Percentiles rank a stretch among this genome's conserved stretches.
Evolutionary conservation across 2,888 invertebrate genomes (phyloP).

Genomic region (Saturnia pavonia): DNA sequence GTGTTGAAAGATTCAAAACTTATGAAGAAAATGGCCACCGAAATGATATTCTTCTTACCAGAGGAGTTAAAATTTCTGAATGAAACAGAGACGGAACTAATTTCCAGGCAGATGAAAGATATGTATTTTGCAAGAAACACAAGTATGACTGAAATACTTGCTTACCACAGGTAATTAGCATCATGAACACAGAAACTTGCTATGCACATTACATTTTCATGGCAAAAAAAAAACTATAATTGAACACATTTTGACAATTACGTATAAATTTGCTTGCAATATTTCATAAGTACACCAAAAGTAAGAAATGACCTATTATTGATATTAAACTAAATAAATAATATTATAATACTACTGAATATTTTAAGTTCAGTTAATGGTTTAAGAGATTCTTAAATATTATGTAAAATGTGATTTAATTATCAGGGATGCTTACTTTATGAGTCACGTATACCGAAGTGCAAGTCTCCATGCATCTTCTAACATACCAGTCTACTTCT

Average conservation of each 20-base stretch:
- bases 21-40: slow-evolving; percentile 38
- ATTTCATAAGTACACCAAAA: not conserved
- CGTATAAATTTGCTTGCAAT: not conserved
- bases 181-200: not conserved
- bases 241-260: not conserved
- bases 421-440: slow-evolving; percentile 68
- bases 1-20: slow-evolving; percentile 46
- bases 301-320: not conserved
- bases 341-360: no score
- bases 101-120: slow-evolving; percentile 50
- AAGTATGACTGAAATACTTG: slow-evolving; percentile 50
- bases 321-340: not conserved
- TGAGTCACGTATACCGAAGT: slow-evolving; percentile 62
- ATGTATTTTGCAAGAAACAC: slow-evolving; percentile 58
- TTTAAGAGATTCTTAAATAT: not conserved
- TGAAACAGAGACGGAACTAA: slow-evolving; percentile 49
- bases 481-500: slow-evolving; percentile 55
- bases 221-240: not conserved
- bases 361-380: no score
- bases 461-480: slow-evolving; percentile 51
- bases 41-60: slow-evolving; percentile 53
- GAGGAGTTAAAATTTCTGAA: slow-evolving; percentile 57
- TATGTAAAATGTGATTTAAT: not conserved
- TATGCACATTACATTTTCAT: not conserved
- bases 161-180: slow-evolving; percentile 58